Percentiles rank a stretch among this genome's conserved stretches.
Conservation (phyloP, 2,888 invertebrate genomes). For the Drosophila parthenogenetica region DNA sequence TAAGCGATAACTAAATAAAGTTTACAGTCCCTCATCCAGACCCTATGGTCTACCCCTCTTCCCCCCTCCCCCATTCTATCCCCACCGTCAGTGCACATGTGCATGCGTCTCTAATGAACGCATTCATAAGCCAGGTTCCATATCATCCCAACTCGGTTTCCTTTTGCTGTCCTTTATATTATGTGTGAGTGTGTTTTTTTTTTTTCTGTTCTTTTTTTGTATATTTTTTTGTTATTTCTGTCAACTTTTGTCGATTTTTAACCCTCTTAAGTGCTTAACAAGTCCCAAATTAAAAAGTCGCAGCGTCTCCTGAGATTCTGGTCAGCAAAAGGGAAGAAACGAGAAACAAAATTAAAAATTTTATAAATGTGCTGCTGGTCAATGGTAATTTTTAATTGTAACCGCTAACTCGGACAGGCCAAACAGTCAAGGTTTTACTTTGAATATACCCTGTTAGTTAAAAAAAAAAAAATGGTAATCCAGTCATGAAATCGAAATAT, state of each 20-base stretch:
- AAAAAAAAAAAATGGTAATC: background rate
- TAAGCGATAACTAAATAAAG: conserved; percentile 75
- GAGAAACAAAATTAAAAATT: conserved; percentile 57
- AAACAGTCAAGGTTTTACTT: background rate
- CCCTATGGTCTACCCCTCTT: background rate
- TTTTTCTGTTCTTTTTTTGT: conserved; percentile 12
- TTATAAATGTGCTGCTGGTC: conserved; percentile 76
- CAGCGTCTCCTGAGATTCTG: conserved; percentile 70
- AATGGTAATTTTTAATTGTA: conserved; percentile 74
- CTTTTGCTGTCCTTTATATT: conserved; percentile 55
- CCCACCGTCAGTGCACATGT: conserved; percentile 10
- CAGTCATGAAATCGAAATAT: no score
- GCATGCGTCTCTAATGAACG: conserved; percentile 61
- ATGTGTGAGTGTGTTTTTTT: conserved; percentile 9
- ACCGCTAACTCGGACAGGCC: conserved; percentile 40
- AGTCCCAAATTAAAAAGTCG: conserved; percentile 80
- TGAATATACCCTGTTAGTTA: conserved; percentile 19
- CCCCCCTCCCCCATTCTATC: background rate
- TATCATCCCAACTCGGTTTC: conserved; percentile 31
- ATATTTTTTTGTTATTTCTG: conserved; percentile 43
- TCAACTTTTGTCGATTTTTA: conserved; percentile 78
- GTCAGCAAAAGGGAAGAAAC: conserved; percentile 34
- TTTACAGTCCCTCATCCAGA: conserved; percentile 36
- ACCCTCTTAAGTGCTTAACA: conserved; percentile 82
- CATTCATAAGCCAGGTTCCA: conserved; percentile 62